Conservation (phyloP, 2,113 vertebrate genomes). For the Dromaius novaehollandiae region DNA sequence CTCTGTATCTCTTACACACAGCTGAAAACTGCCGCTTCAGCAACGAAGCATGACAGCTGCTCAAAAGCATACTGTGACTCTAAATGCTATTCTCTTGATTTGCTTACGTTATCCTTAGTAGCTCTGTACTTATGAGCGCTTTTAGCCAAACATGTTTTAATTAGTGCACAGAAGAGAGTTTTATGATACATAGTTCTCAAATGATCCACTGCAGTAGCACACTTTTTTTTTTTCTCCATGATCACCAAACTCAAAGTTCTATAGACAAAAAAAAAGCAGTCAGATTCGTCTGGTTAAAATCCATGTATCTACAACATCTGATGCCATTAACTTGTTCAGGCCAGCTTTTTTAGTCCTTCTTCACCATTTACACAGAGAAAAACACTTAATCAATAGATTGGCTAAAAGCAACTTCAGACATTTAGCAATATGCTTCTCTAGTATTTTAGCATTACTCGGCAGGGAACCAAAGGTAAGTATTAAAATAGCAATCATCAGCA, state of each 20-base stretch:
- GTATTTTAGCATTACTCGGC: background rate
- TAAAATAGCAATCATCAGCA: background rate
- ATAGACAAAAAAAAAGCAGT: background rate
- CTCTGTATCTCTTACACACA: background rate
- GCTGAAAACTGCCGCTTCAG: background rate
- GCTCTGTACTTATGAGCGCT: background rate
- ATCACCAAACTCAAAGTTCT: background rate
- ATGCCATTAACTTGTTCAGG: background rate
- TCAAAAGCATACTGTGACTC: background rate
- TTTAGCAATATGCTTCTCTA: background rate
- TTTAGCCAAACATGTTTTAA: background rate
- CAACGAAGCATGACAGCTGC: background rate
- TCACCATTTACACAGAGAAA: background rate
- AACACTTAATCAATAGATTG: background rate
- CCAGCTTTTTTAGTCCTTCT: background rate
- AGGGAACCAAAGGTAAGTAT: background rate
- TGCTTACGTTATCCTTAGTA: background rate
- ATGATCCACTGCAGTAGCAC: background rate
- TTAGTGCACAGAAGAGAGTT: background rate
- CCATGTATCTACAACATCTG: background rate
- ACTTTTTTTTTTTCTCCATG: background rate
- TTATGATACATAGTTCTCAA: background rate
- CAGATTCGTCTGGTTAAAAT: background rate
- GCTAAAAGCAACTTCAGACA: background rate
- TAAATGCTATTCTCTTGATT: background rate